Base-by-base conservation (phyloP, 1,140 invertebrate genomes). In the Hyposmocoma kahamanoa region DNA sequence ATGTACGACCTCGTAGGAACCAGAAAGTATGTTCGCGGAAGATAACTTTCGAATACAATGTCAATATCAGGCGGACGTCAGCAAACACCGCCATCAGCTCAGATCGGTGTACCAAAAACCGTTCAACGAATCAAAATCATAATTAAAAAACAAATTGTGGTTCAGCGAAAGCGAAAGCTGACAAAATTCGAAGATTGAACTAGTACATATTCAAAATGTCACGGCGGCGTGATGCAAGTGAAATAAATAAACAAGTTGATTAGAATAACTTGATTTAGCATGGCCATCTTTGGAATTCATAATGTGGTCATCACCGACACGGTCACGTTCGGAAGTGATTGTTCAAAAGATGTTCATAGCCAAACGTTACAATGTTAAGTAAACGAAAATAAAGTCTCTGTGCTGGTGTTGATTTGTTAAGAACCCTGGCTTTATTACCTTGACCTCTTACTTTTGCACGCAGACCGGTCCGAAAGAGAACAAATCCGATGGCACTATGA, bases 21-120 rank as follows among this genome's bases (percentile, higher is more conserved):
- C 60, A 55, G 62, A 67, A 67, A 66, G 54, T 54, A n/a, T n/a
- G 47, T 71, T 60, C 60, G 59, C 67, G 68, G 67, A 73, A 73
- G 67, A 71, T 69, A 61, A 76, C 78, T 79, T 79, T 79, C 78
- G 55, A 79, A 72, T 67, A 65, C 66, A 75, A 73, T 72, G 68
- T 73, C 73, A 82, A 78, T 74, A 76, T 58, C 62, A 60, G 28
- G 51, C 34, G 36, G 52, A 20, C 41, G 58, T 39, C 50, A 22
- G 56, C 51, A 50, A 56, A 52, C 21, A 46, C 28, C 32, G 34
- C 47, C 39, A 44, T n/a, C 32, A 36, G 2, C 32, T n/a, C 24
- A 36, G 45, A n/a, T n/a, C n/a, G n/a, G n/a, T n/a, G n/a, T n/a
- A n/a, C n/a, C n/a, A n/a, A n/a, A n/a, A 51, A 53, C 50, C 56